Percentiles rank a stretch among this genome's conserved stretches.
Conservation (phyloP, 1,140 invertebrate species). For the Zophobas morio region DNA sequence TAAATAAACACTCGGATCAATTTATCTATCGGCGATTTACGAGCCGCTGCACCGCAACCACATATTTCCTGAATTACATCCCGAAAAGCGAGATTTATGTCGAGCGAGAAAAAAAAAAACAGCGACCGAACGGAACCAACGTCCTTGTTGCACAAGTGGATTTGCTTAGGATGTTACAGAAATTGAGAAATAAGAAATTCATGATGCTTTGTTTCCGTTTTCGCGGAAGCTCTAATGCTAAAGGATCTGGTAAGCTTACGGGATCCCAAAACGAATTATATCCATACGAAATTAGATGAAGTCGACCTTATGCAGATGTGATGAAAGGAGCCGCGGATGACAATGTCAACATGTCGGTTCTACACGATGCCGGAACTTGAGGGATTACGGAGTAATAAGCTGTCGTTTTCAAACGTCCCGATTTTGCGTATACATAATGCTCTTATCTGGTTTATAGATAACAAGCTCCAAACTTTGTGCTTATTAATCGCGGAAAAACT, state of each 20-base stretch:
- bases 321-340: slow-evolving; percentile 12
- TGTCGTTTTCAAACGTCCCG: background rate
- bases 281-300: slow-evolving; percentile 18
- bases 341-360: slow-evolving; percentile 18
- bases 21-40: slow-evolving; percentile 29
- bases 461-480: background rate
- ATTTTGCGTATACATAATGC: background rate
- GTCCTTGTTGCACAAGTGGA: slow-evolving; percentile 2
- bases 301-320: slow-evolving; percentile 6
- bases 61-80: slow-evolving; percentile 16
- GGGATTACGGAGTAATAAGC: slow-evolving; percentile 20
- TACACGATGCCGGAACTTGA: background rate
- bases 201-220: slow-evolving; percentile 23
- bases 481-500: background rate
- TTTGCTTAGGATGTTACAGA: slow-evolving; percentile 22
- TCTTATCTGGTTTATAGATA: background rate
- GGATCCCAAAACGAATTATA: slow-evolving; percentile 15
- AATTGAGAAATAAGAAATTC: slow-evolving; percentile 46
- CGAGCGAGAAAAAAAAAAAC: background rate
- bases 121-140: background rate
- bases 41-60: slow-evolving; percentile 2
- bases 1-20: slow-evolving; percentile 39
- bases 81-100: slow-evolving; percentile 18
- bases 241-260: background rate
- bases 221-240: slow-evolving; percentile 6